Evolutionary conservation across 2,797 vertebrate species (phyloP).

Genomic region (Hapalemur alaotrensis): DNA sequence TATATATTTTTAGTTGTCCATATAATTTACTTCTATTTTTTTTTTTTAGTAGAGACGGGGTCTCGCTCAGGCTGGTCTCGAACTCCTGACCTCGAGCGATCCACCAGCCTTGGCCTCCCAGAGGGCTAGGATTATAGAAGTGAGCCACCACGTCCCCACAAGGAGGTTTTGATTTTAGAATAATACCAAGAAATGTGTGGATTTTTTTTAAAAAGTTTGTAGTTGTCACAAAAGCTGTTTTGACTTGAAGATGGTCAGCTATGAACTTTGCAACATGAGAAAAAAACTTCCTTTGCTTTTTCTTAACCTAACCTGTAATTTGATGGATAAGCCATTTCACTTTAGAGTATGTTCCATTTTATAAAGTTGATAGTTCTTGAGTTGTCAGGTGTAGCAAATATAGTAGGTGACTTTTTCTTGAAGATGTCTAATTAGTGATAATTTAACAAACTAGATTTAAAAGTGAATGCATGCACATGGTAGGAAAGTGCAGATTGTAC

Average conservation of each 20-base stretch:
- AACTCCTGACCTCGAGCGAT: too few species aligned
- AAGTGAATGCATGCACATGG: not conserved
- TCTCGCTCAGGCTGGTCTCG: too few species aligned
- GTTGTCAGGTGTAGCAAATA: not conserved
- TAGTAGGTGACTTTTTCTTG: not conserved
- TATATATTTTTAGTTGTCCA: too few species aligned
- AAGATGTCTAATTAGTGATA: not conserved
- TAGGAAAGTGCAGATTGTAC: not conserved
- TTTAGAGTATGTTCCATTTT: constrained; percentile 11
- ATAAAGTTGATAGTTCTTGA: not conserved
- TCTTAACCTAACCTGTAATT: not conserved
- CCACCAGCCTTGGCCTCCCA: too few species aligned
- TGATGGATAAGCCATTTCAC: constrained; percentile 6
- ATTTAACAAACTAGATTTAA: not conserved
- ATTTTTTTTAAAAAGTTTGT: not conserved
- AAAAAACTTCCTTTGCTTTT: not conserved
- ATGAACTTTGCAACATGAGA: not conserved
- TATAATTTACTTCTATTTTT: too few species aligned
- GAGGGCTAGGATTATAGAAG: too few species aligned
- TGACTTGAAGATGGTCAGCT: not conserved
- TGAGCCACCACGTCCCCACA: not conserved
- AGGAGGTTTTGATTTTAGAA: constrained; percentile 33
- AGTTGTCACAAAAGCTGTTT: not conserved
- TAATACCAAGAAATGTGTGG: not conserved
- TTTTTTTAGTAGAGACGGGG: too few species aligned